Conservation (phyloP, 2,113 vertebrate species). For the Ophiodon elongatus region DNA sequence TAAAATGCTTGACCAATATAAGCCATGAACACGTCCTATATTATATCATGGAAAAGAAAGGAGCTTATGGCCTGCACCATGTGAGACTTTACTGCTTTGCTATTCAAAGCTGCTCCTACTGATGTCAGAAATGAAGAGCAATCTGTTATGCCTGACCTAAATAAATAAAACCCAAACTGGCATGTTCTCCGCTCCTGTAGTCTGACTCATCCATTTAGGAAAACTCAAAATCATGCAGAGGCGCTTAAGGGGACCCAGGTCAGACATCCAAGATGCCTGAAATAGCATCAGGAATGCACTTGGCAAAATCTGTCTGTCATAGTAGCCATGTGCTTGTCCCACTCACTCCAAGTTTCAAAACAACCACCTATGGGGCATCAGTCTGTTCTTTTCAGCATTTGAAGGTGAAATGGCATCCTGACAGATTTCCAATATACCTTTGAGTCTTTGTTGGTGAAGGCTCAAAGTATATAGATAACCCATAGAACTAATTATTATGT, state of each 20-base stretch:
- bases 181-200: slow-evolving; percentile 8
- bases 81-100: slow-evolving; percentile 24
- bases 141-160: slow-evolving; percentile 57
- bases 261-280: slow-evolving; percentile 66
- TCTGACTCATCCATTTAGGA: slow-evolving; percentile 65
- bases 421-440: slow-evolving; percentile 31
- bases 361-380: slow-evolving; percentile 51
- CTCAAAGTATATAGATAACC: not conserved
- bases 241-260: slow-evolving; percentile 47
- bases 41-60: slow-evolving; percentile 9
- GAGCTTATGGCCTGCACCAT: not conserved
- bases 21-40: not conserved
- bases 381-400: not conserved
- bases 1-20: not conserved
- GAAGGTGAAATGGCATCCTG: not conserved
- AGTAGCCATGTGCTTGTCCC: slow-evolving; percentile 79
- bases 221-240: slow-evolving; percentile 55
- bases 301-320: slow-evolving; percentile 62
- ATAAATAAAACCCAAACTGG: slow-evolving; percentile 54
- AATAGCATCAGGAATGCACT: slow-evolving; percentile 76
- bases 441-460: slow-evolving; percentile 15
- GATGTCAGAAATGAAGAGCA: slow-evolving; percentile 43
- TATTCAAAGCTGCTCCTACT: slow-evolving; percentile 35
- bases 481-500: not conserved
- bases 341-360: slow-evolving; percentile 70